Evolutionary conservation across 2,797 vertebrate species (phyloP).

Genomic region (Oreortyx pictus): DNA sequence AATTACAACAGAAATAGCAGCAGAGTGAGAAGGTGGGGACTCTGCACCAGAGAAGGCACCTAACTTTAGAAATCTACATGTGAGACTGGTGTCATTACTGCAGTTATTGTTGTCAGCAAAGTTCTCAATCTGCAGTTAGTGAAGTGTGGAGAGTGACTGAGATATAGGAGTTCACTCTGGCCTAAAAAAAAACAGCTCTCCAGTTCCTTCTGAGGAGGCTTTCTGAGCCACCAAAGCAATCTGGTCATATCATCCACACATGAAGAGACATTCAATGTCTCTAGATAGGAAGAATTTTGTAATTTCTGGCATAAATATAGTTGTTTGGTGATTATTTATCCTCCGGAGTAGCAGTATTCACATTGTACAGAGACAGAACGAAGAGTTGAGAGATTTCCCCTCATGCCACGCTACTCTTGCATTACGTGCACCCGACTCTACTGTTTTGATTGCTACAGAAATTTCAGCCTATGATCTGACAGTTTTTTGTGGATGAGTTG

Average conservation of each 20-base stretch:
- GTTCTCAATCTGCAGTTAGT: background rate
- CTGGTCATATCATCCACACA: background rate
- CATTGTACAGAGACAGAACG: accelerated
- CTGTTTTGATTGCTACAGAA: background rate
- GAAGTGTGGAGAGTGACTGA: background rate
- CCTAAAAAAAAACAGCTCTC: background rate
- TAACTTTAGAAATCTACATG: conserved; percentile 20
- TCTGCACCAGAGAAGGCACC: background rate
- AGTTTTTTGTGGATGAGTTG: background rate
- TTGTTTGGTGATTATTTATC: background rate
- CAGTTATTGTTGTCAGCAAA: background rate
- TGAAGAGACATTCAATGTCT: background rate
- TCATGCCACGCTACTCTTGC: background rate
- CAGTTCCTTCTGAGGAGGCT: too few species aligned
- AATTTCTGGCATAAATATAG: background rate
- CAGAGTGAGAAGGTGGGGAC: background rate
- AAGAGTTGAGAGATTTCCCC: background rate
- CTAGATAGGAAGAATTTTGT: background rate
- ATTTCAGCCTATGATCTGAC: background rate
- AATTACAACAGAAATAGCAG: background rate
- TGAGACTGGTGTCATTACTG: background rate
- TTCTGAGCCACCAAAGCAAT: background rate
- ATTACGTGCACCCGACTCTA: background rate
- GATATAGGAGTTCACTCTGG: background rate
- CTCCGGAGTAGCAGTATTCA: background rate